Evolutionary conservation across 1,140 invertebrate genomes (phyloP).

Genomic region (Chrysopa pallens): DNA sequence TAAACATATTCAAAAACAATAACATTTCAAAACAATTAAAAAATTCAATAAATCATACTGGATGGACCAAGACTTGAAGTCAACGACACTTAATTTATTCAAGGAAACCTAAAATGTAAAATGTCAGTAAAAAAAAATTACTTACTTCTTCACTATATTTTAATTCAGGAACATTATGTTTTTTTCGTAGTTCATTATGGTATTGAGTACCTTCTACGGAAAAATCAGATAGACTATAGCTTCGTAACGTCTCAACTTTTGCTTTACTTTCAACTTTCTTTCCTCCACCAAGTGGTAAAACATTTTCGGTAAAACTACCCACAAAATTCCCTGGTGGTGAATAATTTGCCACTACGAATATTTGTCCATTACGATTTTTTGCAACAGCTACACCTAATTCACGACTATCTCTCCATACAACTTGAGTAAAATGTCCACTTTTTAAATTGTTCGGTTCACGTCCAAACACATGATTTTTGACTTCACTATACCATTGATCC

Average conservation of each 20-base stretch:
- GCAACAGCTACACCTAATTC: conserved; percentile 63
- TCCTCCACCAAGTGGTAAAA: conserved; percentile 32
- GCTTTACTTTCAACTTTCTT: conserved; percentile 1
- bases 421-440: conserved; percentile 38
- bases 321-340: conserved; percentile 71
- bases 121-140: conserved; percentile 5
- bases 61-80: too few species aligned
- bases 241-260: neutral
- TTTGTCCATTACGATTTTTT: conserved; percentile 44
- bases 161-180: conserved; percentile 47
- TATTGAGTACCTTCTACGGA: conserved; percentile 42
- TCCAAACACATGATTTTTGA: conserved; percentile 36
- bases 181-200: conserved; percentile 61
- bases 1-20: too few species aligned
- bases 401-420: conserved; percentile 61
- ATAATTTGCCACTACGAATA: conserved; percentile 74
- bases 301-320: conserved; percentile 58
- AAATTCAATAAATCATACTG: too few species aligned
- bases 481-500: conserved; percentile 51
- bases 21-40: too few species aligned
- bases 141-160: conserved; percentile 42
- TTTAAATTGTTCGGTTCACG: conserved; percentile 44
- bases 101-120: too few species aligned
- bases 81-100: too few species aligned
- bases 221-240: conserved; percentile 19